Evolutionary conservation across 2,797 vertebrate genomes (phyloP), one percentile per base, ranked within the genome.

Genomic region (Rousettus madagascariensis): DNA sequence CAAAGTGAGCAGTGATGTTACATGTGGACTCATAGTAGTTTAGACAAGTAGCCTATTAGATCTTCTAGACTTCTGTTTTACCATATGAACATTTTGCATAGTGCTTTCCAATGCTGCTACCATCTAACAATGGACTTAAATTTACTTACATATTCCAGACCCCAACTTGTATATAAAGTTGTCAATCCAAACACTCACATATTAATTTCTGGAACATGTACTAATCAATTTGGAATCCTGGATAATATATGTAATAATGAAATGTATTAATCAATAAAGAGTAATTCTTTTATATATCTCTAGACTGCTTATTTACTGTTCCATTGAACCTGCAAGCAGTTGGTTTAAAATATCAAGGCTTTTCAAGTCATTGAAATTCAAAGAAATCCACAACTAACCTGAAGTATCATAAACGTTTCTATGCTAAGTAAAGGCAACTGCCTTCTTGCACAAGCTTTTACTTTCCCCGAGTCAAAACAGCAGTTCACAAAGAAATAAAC

Each of bases 311-410:
- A 17, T 59, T 84, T 86, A 68, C 72, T 82, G 28, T 86, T 59
- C 30, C n/a, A 71, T 22, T 78, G 68, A 85, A 41, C 71, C 20
- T 82, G 16, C 41, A 57, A 68, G n/a, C 13, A 95, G 55, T 38
- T 82, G 41, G 6, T 71, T 92, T 87, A 49, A 36, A 68, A 95
- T 78, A n/a, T 20, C 59, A 91, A 79, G 20, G 43, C 85, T 86
- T 91, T 63, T 63, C 59, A 83, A 55, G 26, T 66, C 24, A 24
- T 51, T 90, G 46, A 95, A 72, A 85, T 69, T 74, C 71, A 75
- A 88, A 65, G 59, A 95, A 94, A 71, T 94, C 46, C 33, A 93
- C 41, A 71, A 55, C n/a, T 80, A 91, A 68, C 84, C 28, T 24
- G 85, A 93, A 93, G 24, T 46, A 46, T 46, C 19, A 46, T 61